These are phyloP conservation scores for Pasiphila rectangulata DNA, from an alignment of 2,888 invertebrate species.

Conservation along the genomic window DNA sequence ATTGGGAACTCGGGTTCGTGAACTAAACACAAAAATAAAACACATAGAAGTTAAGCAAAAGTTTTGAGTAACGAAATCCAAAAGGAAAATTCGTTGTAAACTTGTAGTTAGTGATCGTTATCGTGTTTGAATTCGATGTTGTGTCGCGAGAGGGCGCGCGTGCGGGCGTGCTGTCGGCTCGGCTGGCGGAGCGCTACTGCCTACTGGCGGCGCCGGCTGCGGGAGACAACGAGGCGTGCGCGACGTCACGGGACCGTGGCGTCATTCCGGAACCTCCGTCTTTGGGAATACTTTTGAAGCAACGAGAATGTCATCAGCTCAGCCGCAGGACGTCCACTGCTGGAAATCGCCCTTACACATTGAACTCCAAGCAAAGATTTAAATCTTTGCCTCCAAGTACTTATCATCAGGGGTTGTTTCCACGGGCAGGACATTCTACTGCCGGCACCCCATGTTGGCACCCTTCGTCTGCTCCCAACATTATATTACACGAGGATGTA, in stretches of 20 bases:
- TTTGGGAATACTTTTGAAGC: not conserved
- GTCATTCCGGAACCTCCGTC: not conserved
- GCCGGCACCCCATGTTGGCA: too few species aligned
- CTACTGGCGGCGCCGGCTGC: slow-evolving; percentile 28
- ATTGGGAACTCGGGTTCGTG: not conserved
- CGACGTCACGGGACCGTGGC: slow-evolving; percentile 30
- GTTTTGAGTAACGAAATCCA: slow-evolving; percentile 11
- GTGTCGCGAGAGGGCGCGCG: slow-evolving; percentile 21
- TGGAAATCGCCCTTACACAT: too few species aligned
- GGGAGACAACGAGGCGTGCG: slow-evolving; percentile 51
- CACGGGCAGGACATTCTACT: too few species aligned
- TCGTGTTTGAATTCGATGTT: slow-evolving; percentile 66
- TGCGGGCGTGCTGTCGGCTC: slow-evolving; percentile 45
- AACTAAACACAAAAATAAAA: slow-evolving; percentile 23
- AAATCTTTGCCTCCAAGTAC: too few species aligned
- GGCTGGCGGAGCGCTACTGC: slow-evolving; percentile 69
- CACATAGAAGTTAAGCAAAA: slow-evolving; percentile 18
- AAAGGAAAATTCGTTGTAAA: slow-evolving; percentile 16
- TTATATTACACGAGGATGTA: too few species aligned
- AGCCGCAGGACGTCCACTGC: too few species aligned
- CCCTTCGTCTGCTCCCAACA: too few species aligned
- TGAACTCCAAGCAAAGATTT: too few species aligned
- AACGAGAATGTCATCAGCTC: not conserved
- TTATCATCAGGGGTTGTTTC: too few species aligned
- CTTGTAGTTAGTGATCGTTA: slow-evolving; percentile 34